Conservation (phyloP, 2,113 vertebrate species). For the Hucho hucho region DNA sequence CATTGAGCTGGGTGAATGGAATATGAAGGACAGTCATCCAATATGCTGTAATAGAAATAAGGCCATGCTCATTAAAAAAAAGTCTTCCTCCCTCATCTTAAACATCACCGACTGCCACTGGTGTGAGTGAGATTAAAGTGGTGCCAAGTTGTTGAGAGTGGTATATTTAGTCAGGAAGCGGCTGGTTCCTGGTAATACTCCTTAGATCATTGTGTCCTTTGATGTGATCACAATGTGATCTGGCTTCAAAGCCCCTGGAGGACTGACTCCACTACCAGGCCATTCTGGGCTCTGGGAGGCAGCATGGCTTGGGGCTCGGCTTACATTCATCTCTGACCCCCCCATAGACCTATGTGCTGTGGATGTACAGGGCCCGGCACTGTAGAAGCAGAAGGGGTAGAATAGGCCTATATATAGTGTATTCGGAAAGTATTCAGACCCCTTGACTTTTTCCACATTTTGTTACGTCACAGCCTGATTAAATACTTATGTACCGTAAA, state of each 20-base stretch:
- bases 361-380: slow-evolving; percentile 12
- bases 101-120: background rate
- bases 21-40: no score
- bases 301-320: background rate
- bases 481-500: no score
- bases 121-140: slow-evolving; percentile 53
- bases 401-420: no score
- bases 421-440: no score
- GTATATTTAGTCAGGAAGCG: slow-evolving; percentile 64
- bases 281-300: background rate
- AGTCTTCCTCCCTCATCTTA: no score
- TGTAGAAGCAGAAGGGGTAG: background rate
- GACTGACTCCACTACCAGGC: background rate
- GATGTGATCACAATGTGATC: slow-evolving; percentile 66
- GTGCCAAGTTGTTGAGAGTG: slow-evolving; percentile 63
- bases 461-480: no score
- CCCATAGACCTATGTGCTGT: slow-evolving; percentile 16
- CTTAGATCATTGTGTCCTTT: slow-evolving; percentile 67
- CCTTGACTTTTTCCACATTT: no score
- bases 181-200: slow-evolving; percentile 47
- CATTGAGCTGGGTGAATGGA: no score
- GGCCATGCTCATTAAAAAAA: no score
- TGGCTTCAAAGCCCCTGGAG: slow-evolving; percentile 67
- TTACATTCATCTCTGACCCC: slow-evolving; percentile 52
- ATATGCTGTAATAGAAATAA: no score